phyloP scores from a whole-genome alignment of 1,140 invertebrate species.

The Drosophila pseudoananassae region DNA sequence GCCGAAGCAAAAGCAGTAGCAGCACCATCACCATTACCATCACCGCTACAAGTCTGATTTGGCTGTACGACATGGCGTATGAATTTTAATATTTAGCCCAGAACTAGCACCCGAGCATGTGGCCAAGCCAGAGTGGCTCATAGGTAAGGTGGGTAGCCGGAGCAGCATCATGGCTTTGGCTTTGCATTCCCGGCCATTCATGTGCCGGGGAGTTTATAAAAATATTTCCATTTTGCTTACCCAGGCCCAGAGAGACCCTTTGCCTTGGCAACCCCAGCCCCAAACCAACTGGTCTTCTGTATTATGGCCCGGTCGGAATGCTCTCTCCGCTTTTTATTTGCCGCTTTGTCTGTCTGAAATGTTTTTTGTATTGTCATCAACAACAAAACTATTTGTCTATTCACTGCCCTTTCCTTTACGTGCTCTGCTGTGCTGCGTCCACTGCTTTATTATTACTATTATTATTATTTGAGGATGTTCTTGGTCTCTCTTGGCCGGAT shows the following conservation, averaged over 20 bases:
- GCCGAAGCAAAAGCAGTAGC: slow-evolving; percentile 6
- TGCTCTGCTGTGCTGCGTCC: slow-evolving; percentile 34
- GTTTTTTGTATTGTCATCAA: slow-evolving; percentile 79
- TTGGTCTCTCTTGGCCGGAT: slow-evolving; percentile 32
- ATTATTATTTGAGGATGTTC: slow-evolving; percentile 68
- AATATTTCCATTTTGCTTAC: slow-evolving; percentile 49
- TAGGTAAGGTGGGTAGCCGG: slow-evolving; percentile 29
- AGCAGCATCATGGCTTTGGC: slow-evolving; percentile 23
- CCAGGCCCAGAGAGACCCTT: slow-evolving; percentile 5
- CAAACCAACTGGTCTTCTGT: slow-evolving; percentile 31
- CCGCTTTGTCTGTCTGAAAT: slow-evolving; percentile 61
- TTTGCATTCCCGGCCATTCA: slow-evolving; percentile 37
- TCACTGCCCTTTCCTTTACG: slow-evolving; percentile 59
- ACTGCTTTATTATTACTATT: slow-evolving; percentile 50
- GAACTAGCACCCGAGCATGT: slow-evolving; percentile 15
- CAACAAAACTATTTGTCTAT: slow-evolving; percentile 77
- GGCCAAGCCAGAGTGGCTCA: slow-evolving; percentile 31
- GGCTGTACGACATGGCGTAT: slow-evolving; percentile 76
- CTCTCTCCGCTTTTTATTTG: slow-evolving; percentile 45
- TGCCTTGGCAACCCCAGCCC: slow-evolving; percentile 1
- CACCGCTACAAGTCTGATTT: slow-evolving; percentile 49
- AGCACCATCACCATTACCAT: slow-evolving; percentile 1
- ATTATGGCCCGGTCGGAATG: slow-evolving; percentile 43
- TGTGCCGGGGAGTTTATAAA: slow-evolving; percentile 46
- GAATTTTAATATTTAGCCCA: slow-evolving; percentile 78